These are phyloP conservation scores for Andrena dorsata DNA, from an alignment of 2,888 invertebrate species.

Conservation along the genomic window DNA sequence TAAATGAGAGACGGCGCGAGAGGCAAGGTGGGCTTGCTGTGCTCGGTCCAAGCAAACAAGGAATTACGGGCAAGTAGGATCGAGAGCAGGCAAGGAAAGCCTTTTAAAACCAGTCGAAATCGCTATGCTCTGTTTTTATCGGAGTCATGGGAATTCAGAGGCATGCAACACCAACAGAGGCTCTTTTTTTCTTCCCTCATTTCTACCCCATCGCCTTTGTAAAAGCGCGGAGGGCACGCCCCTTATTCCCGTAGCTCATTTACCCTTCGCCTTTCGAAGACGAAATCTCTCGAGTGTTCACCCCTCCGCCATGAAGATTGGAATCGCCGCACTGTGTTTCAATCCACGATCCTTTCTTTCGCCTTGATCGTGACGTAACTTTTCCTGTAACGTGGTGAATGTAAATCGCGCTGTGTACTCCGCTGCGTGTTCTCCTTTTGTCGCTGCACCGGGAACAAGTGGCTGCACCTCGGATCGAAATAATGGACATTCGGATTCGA, in stretches of 20 bases:
- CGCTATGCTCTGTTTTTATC: background rate
- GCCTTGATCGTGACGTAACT: too few species aligned
- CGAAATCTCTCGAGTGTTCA: constrained; percentile 5
- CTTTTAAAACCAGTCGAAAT: constrained; percentile 21
- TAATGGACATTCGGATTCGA: too few species aligned
- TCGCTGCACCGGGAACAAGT: too few species aligned
- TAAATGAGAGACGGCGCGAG: constrained; percentile 2
- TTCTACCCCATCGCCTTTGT: background rate
- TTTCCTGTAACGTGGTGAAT: background rate
- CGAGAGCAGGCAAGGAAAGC: background rate
- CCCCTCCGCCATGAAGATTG: background rate
- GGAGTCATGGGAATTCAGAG: background rate
- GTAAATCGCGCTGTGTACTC: background rate
- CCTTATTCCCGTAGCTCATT: constrained; percentile 31
- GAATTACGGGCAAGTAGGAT: constrained; percentile 11
- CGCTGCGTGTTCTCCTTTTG: background rate
- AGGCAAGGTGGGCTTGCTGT: background rate
- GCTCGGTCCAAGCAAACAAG: constrained; percentile 17
- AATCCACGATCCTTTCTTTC: background rate
- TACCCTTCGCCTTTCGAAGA: constrained; percentile 10
- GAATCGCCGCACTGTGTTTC: constrained; percentile 1
- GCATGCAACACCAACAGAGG: constrained; percentile 1
- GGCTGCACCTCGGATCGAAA: too few species aligned
- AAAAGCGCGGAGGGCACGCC: constrained; percentile 6
- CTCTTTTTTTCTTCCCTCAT: background rate